Conservation (phyloP, 2,797 vertebrate genomes). For the Yasuhikotakia modesta region DNA sequence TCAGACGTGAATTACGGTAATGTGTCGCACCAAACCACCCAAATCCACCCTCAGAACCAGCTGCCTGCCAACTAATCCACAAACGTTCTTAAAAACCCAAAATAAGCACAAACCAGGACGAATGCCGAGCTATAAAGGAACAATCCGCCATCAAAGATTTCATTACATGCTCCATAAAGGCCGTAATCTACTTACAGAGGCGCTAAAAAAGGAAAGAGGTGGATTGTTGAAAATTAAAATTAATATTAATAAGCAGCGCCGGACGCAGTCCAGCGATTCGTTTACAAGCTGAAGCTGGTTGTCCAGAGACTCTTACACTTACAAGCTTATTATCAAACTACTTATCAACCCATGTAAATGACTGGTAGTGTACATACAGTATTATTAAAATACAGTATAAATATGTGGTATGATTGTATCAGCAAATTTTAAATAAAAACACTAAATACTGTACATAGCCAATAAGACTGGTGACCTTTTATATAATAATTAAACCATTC, state of each 20-base stretch:
- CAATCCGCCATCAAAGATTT: constrained; percentile 54
- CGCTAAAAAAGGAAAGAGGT: constrained; percentile 39
- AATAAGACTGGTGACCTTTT: no score
- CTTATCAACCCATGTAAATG: constrained; percentile 6
- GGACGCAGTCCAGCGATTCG: constrained; percentile 27
- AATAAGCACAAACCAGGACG: constrained; percentile 51
- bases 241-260: constrained; percentile 35
- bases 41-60: background rate
- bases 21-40: background rate
- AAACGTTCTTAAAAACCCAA: constrained; percentile 39
- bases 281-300: constrained; percentile 25
- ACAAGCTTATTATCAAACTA: constrained; percentile 34
- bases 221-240: constrained; percentile 9
- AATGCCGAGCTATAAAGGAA: constrained; percentile 55
- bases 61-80: constrained; percentile 9
- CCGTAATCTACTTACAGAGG: constrained; percentile 52
- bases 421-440: no score
- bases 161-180: constrained; percentile 60
- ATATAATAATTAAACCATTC: no score
- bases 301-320: constrained; percentile 5
- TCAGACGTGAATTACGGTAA: background rate
- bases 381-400: background rate
- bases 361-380: constrained; percentile 10
- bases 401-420: background rate
- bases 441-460: no score